These are phyloP conservation scores for Stenichneumon culpator DNA, from an alignment of 2,888 invertebrate species.

Conservation along the genomic window DNA sequence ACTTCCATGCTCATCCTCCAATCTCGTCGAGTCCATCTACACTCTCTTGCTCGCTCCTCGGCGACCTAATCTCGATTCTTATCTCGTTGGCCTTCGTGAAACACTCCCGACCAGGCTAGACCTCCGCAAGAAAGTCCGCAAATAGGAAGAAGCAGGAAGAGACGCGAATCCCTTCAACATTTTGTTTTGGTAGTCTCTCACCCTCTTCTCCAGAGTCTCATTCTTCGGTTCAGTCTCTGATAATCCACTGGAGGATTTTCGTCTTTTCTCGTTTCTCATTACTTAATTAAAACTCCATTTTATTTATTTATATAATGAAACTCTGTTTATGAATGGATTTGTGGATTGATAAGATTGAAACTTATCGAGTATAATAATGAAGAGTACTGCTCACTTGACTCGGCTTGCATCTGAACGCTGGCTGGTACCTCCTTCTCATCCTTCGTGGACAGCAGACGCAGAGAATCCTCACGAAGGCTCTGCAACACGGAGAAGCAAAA, in stretches of 20 bases:
- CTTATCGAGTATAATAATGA: background rate
- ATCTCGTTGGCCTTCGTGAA: slow-evolving; percentile 42
- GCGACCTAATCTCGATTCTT: slow-evolving; percentile 55
- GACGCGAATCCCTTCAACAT: background rate
- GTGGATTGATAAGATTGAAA: background rate
- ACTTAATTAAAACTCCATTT: background rate
- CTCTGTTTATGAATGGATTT: background rate
- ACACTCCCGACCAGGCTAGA: slow-evolving; percentile 1
- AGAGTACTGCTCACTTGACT: slow-evolving; percentile 89
- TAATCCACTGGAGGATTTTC: background rate
- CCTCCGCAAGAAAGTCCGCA: background rate
- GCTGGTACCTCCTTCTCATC: slow-evolving; percentile 92
- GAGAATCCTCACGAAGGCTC: slow-evolving; percentile 96
- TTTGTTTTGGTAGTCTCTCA: background rate
- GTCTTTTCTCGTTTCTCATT: background rate
- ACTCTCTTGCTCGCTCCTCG: slow-evolving; percentile 50
- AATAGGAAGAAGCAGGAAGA: background rate
- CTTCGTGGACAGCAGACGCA: slow-evolving; percentile 96
- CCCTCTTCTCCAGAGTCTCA: background rate
- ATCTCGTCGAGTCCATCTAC: slow-evolving; percentile 56
- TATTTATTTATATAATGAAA: background rate
- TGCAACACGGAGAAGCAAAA: slow-evolving; percentile 86
- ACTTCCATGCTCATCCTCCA: slow-evolving; percentile 40
- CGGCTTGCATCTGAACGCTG: slow-evolving; percentile 93
- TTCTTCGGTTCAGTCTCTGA: background rate